Conservation (phyloP, 2,113 vertebrate species). For the Pteropus alecto region DNA sequence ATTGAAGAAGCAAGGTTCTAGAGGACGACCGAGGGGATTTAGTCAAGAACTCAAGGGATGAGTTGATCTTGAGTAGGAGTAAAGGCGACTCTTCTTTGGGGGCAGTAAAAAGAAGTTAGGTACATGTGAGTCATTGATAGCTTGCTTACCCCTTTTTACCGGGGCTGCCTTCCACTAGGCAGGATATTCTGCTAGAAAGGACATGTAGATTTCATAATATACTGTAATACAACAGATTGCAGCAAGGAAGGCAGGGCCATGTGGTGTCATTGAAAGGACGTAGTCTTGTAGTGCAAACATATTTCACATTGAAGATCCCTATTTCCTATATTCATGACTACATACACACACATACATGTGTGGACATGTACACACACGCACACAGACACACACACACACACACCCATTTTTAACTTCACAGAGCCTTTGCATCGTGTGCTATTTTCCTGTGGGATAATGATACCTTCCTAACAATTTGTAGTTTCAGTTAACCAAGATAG, state of each 20-base stretch:
- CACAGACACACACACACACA: background rate
- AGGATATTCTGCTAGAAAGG: background rate
- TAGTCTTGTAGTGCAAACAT: background rate
- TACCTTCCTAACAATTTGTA: background rate
- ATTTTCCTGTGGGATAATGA: background rate
- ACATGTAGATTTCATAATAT: background rate
- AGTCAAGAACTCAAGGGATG: background rate
- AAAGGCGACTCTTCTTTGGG: background rate
- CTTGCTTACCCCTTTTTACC: background rate
- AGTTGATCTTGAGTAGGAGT: background rate
- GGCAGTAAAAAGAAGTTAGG: background rate
- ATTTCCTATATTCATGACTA: background rate
- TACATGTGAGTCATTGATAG: background rate
- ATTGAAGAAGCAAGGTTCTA: background rate
- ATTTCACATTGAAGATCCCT: background rate
- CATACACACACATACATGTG: background rate
- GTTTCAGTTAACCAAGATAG: background rate
- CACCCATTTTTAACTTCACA: background rate
- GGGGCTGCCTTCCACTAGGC: background rate
- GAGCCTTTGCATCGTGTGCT: background rate
- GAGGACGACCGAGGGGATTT: background rate
- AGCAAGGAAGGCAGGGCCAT: background rate
- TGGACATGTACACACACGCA: background rate
- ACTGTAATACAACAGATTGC: background rate
- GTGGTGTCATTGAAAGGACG: background rate